These are phyloP conservation scores for Babyrousa celebensis DNA, from an alignment of 2,797 vertebrate genomes.

Conservation along the genomic window DNA sequence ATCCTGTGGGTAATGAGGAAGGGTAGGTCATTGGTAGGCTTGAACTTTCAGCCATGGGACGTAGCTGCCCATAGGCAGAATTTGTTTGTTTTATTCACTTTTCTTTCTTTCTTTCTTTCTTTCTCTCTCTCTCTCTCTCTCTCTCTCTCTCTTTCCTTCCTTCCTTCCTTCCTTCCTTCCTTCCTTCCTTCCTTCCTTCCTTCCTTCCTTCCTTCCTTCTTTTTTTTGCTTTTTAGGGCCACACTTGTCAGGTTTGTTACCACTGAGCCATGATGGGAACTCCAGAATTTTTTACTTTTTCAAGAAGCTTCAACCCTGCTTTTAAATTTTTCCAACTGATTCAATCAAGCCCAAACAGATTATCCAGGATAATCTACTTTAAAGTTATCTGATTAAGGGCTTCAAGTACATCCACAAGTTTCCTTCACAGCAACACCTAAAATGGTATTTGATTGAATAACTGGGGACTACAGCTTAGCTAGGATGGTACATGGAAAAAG, in stretches of 20 bases:
- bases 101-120: no score
- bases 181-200: no score
- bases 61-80: not conserved
- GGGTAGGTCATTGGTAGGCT: not conserved
- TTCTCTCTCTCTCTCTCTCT: no score
- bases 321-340: conserved; percentile 11
- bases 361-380: not conserved
- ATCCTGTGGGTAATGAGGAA: not conserved
- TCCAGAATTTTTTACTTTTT: not conserved
- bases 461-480: not conserved
- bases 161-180: no score
- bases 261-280: no score
- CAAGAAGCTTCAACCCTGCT: not conserved
- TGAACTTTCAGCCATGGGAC: fast-evolving
- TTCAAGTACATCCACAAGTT: not conserved
- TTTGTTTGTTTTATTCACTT: not conserved
- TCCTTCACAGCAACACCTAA: not conserved
- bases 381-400: not conserved
- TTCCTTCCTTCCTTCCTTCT: no score
- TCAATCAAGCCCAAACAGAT: not conserved
- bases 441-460: not conserved
- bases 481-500: not conserved
- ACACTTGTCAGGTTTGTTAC: no score
- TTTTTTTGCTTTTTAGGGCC: no score
- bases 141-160: no score